Base-by-base conservation (phyloP, 2,888 invertebrate species). In the Troides helena region DNA sequence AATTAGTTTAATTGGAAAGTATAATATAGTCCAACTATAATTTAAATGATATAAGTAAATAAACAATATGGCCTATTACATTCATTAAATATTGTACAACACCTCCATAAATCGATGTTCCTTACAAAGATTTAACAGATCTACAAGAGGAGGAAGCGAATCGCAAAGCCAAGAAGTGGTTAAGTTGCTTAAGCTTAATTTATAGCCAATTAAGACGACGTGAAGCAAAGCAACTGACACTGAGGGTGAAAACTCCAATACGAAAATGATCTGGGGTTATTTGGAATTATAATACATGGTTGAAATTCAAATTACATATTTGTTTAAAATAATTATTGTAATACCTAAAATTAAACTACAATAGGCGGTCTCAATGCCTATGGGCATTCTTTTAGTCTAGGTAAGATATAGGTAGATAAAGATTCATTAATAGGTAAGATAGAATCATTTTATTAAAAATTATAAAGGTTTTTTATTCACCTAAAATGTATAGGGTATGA, bases 191-290 rank as follows among this genome's bases (percentile, higher is more conserved):
- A 81, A 80, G 78, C 80, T 85, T 88, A 89, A 92, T 90, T 91
- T 91, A 92, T 88, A 83, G 90, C 88, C 91, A 92, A 92, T 92
- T 90, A 91, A 86, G 87, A 86, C 86, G 81, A 88, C 90, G 89
- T 87, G 88, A 87, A 88, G 86, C 88, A 85, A 85, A 89, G 89
- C 88, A 89, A 88, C 87, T 85, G 85, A 88, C 86, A 84, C 77
- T 85, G 83, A 88, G 88, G 88, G 84, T 81, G 83, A 82, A 80
- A 84, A 85, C 85, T 85, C 79, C 57, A 67, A 64, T 68, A 68
- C 61, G 12, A 39, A 46, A 58, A 23, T n/a, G 53, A 53, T 7
- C n/a, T n/a, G n/a, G 18, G 53, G 10, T n/a, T 53, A 53, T 53
- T 53, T 53, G 18, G n/a, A n/a, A 53, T 53, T n/a, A 53, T 6